Evolutionary conservation across 2,888 invertebrate genomes (phyloP), one percentile per base, ranked within the genome.

Genomic region (Trypoxylon attenuatum): DNA sequence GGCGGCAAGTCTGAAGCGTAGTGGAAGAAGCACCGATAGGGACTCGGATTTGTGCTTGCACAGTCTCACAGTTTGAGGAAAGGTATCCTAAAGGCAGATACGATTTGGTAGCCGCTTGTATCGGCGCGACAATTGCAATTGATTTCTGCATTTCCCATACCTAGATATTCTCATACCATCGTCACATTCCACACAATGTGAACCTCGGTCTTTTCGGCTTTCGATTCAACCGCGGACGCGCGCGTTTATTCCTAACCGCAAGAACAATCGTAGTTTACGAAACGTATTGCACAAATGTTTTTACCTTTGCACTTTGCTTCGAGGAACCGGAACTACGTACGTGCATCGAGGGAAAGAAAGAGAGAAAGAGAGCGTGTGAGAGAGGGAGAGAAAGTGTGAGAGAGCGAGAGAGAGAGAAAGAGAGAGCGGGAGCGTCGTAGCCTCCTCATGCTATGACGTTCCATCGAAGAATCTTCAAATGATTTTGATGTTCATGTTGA

Each of bases 141-240:
- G 27, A 56, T 39, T 38, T 51, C 53, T 47, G 33, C 33, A 33
- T 51, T 69, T 18, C 19, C 18, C 51, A 21, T 25, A n/a, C n/a
- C n/a, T n/a, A n/a, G n/a, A n/a, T n/a, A 25, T 43, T 54, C 51
- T n/a, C 27, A 22, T 33, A 63, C 21, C 45, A 45, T 42, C 43
- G 29, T 25, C 58, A 66, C 74, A 73, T 74, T 74, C 74, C 74
- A 74, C 27, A 42, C 29, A 45, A 45, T 53, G 53, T 54, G 19
- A 58, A 49, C 42, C 52, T 49, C 39, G 41, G 33, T 13, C 6
- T 42, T 15, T 55, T 21, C 23, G 49, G 50, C 19, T 59, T 58
- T 57, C 10, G 8, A 38, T 23, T 15, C 10, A 6, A 33, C 10
- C 4, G 19, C 19, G 33, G 47, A 33, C 13, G 4, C 13, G 33